Base-by-base conservation (phyloP, 2,113 vertebrate species). In the Xenus cinereus region DNA sequence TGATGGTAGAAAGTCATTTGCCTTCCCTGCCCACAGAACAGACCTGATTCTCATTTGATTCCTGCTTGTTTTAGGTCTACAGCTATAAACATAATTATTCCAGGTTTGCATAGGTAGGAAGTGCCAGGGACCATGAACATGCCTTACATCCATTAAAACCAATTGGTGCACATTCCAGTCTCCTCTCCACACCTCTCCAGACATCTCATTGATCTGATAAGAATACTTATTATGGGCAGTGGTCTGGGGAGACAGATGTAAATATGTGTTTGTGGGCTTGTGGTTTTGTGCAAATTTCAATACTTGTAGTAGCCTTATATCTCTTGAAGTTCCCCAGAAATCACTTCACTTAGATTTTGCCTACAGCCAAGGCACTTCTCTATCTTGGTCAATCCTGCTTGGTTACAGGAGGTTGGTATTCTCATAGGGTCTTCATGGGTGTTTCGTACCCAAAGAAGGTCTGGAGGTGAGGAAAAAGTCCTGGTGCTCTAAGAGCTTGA, bases 401-500 rank as follows among this genome's bases (percentile, higher is more conserved):
- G 20, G 9, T 66, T 62, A 28, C 59, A 68, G 28, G 56, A 19
- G 6, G 16, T 0, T 83, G 35, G 33, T 35, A 7, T 3, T 54
- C 26, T 20, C n/a, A 66, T 2, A 71, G 54, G 4, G 1, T 39
- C 24, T 48, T 81, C 64, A 32, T 7, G 30, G 53, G 8, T 43
- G 23, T 19, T 50, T 56, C 30, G 35, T 56, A 56, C 20, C 24
- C 27, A 45, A 45, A 43, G 74, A 67, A 72, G 32, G 43, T 33
- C 23, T 57, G 73, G 51, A 35, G 24, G 53, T 27, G 33, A 91
- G 35, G 51, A 28, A 82, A 14, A 84, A 84, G 5, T 22, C 59
- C 33, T 20, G 27, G 2, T 53, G 32, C 50, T 26, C 43, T 43
- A 45, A 57, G 16, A 57, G 21, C 39, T 59, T 0, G 0, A 71